phyloP scores from a whole-genome alignment of 2,113 vertebrate species.

The Atractosteus spatula region DNA sequence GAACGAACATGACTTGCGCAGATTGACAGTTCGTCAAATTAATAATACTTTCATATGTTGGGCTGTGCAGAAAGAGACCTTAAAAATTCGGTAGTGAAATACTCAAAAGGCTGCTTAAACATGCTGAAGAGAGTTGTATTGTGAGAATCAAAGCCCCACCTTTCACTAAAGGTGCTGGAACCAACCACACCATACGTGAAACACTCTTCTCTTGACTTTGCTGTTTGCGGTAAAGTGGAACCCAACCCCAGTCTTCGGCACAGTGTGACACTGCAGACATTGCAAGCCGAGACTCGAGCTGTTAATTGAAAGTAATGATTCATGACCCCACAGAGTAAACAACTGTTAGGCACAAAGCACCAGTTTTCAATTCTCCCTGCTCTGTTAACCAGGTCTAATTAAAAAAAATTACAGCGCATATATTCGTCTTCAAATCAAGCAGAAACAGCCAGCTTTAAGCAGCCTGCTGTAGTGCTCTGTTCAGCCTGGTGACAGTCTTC shows the following conservation, averaged over 20 bases:
- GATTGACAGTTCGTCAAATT: too few species aligned
- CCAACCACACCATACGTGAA: too few species aligned
- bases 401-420: slow-evolving; percentile 33
- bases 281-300: slow-evolving; percentile 11
- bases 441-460: neutral
- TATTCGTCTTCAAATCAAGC: slow-evolving; percentile 20
- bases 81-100: too few species aligned
- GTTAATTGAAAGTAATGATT: slow-evolving; percentile 44
- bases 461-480: neutral
- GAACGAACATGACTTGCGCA: too few species aligned
- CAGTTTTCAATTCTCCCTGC: slow-evolving; percentile 31
- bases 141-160: too few species aligned
- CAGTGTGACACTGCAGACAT: neutral
- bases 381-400: slow-evolving; percentile 31
- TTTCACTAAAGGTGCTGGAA: too few species aligned
- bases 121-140: too few species aligned
- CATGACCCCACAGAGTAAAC: slow-evolving; percentile 40
- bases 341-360: slow-evolving; percentile 30
- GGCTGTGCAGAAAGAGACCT: too few species aligned
- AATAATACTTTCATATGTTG: too few species aligned
- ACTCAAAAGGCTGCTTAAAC: too few species aligned
- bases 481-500: too few species aligned
- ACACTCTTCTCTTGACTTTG: too few species aligned
- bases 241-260: neutral
- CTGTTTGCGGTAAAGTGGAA: neutral